phyloP scores from a whole-genome alignment of 2,888 invertebrate species.

The Ptilodon capucinus region DNA sequence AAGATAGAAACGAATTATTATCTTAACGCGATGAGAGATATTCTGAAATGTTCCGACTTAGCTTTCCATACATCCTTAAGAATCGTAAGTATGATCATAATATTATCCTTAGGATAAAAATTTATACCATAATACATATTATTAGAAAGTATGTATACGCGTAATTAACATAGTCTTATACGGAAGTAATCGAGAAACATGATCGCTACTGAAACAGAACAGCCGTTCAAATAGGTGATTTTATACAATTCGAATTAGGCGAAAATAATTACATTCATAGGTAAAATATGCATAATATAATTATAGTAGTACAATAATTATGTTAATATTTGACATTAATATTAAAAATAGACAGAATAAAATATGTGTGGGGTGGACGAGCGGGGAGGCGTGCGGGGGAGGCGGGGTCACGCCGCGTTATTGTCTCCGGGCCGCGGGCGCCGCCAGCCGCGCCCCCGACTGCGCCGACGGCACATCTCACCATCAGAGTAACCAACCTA shows the following conservation, averaged over 20 bases:
- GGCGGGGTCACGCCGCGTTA: slow-evolving; percentile 53
- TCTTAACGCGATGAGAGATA: slow-evolving; percentile 81
- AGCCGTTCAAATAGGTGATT: slow-evolving; percentile 77
- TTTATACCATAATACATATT: slow-evolving; percentile 79
- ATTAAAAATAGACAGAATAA: slow-evolving; percentile 82
- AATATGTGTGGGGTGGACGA: slow-evolving; percentile 80
- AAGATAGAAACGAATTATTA: slow-evolving; percentile 80
- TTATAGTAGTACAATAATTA: slow-evolving; percentile 80
- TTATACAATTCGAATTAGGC: slow-evolving; percentile 82
- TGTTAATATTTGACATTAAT: slow-evolving; percentile 82
- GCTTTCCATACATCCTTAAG: slow-evolving; percentile 73
- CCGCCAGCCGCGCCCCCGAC: slow-evolving; percentile 15
- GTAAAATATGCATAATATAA: slow-evolving; percentile 76
- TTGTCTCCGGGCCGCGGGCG: slow-evolving; percentile 54
- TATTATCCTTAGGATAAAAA: slow-evolving; percentile 82
- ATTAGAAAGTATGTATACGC: slow-evolving; percentile 80
- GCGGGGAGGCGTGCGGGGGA: slow-evolving; percentile 69
- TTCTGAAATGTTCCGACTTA: slow-evolving; percentile 77
- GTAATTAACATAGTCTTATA: slow-evolving; percentile 80
- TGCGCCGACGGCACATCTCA: slow-evolving; percentile 28
- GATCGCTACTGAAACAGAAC: slow-evolving; percentile 76
- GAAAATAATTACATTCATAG: slow-evolving; percentile 80
- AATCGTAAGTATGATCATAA: slow-evolving; percentile 76
- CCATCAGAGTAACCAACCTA: slow-evolving; percentile 29
- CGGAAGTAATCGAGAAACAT: slow-evolving; percentile 78